Base-by-base conservation (phyloP, 1,140 invertebrate species). In the Cryptotermes secundus region DNA sequence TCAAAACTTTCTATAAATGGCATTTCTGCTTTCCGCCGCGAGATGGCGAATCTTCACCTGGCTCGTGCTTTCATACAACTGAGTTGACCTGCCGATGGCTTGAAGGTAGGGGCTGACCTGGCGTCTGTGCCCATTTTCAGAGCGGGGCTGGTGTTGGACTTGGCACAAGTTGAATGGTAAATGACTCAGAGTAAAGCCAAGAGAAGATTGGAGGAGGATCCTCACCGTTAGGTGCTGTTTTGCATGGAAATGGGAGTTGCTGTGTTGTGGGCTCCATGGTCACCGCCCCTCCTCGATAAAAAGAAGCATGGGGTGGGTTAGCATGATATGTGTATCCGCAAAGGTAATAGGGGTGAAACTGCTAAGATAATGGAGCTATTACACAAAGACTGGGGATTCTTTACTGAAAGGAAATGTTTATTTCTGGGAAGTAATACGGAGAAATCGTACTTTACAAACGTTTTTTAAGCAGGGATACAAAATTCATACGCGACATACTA, bases 171-270 rank as follows among this genome's bases (percentile, higher is more conserved):
- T 6, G 59, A 72, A 72, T 72, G 59, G 59, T 72, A 72, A 72
- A 72, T 72, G 59, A 72, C 59, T 72, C 26, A 72, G 31, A 72
- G 59, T 72, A 31, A 72, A 72, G 59, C 59, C 59, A n/a, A 72
- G 26, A 72, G 59, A 72, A 72, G 59, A 72, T 72, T 72, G 59
- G 26, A 72, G 59, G 59, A n/a, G 59, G 59, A 72, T 72, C 9
- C 16, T 7, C 26, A 31, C 10, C 14, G 59, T 72, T 72, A 72
- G 59, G 59, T 72, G 59, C 59, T 72, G 59, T 31, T 72, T 72
- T 72, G 59, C 59, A 72, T 72, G 59, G 59, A 72, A 72, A 72
- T 72, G 59, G 59, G 53, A 31, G 59, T 31, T 72, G 59, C 59
- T n/a, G 14, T 72, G 59, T 72, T 31, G 59, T 72, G 26, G 59